Base-by-base conservation (phyloP, 2,888 invertebrate species). In the Scelioninae gen. 1 region DNA sequence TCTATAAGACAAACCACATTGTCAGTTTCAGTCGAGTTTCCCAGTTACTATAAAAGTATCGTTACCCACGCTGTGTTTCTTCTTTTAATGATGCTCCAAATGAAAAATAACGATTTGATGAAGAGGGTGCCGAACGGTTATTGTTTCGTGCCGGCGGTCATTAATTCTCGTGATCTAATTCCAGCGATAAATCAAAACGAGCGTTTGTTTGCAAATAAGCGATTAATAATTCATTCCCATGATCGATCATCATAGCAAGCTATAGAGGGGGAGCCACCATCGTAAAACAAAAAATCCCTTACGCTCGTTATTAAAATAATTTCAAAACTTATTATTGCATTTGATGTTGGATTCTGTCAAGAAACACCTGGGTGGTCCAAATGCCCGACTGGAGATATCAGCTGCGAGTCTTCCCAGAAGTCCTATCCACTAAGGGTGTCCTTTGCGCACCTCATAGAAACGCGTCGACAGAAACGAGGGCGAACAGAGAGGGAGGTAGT, bases 331-430 rank as follows among this genome's bases (percentile, higher is more conserved):
- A 71, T 75, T 84, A 78, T 80, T 72, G 63, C 45, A 81, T 69
- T 56, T 60, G 66, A 76, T 63, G 76, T 47, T 40, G 60, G 65
- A 55, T 72, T 71, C 71, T 43, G 62, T 31, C 23, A 23, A 34
- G 55, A 58, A 86, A 85, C 90, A 91, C 89, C 90, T 91, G 91
- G 91, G 91, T 91, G 90, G 91, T 91, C 91, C 87, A 82, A 81
- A 84, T 80, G 85, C 86, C 85, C 87, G 87, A 74, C 77, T 4
- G 4, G 80, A 49, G 84, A 81, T 86, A 90, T 91, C 91, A 91
- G 91, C 91, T 91, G 91, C 87, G 86, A 77, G 84, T 77, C 87
- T 91, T 91, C 91, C 91, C 91, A 91, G 88, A 89, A 87, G 85
- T 86, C 69, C 85, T 82, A 68, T 75, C 80, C 76, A 66, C 53